Base-by-base conservation (phyloP, 2,888 invertebrate species). In the Macrosoma leucophasiata region DNA sequence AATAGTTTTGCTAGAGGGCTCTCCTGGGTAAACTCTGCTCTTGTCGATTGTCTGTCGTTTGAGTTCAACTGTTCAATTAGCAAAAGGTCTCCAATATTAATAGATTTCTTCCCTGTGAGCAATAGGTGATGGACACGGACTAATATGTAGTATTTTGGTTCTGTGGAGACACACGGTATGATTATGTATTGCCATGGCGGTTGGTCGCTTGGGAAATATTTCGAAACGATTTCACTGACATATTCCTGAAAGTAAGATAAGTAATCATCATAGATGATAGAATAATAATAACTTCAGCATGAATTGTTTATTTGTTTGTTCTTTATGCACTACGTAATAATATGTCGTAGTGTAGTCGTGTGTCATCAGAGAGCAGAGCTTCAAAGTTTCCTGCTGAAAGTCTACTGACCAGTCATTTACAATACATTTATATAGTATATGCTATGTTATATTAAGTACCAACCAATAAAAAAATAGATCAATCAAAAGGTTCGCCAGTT, bases 101-200 rank as follows among this genome's bases (percentile, higher is more conserved):
- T 71, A 5, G 88, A 87, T 13, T 86, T 81, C 33, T 91, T 90
- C 38, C 92, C 92, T 7, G 89, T 88, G 3, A 93, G 79, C 2
- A 94, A 79, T 14, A 94, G 70, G 53, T 94, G 94, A 57, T 94
- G 94, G 0, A 91, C 87, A 34, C 93, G 86, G 4, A 93, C 82
- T 14, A 94, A 65, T 18, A 92, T 79, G 53, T 90, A 91, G 58
- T 90, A 93, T 47, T 82, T 84, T 19, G 88, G 87, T 30, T 88
- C 86, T 3, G 66, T 47, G 1, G 76, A 66, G 3, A 67, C 53
- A 44, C 78, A 78, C 1, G 91, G 91, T 51, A 94, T 91, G 1
- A 93, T 84, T 20, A 90, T 88, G 32, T 93, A 88, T 60, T 94
- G 94, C 94, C 94, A 94, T 8, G 93, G 93, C 0, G 94, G 89